Evolutionary conservation across 2,113 vertebrate species (phyloP).

Genomic region (Ameiurus melas): DNA sequence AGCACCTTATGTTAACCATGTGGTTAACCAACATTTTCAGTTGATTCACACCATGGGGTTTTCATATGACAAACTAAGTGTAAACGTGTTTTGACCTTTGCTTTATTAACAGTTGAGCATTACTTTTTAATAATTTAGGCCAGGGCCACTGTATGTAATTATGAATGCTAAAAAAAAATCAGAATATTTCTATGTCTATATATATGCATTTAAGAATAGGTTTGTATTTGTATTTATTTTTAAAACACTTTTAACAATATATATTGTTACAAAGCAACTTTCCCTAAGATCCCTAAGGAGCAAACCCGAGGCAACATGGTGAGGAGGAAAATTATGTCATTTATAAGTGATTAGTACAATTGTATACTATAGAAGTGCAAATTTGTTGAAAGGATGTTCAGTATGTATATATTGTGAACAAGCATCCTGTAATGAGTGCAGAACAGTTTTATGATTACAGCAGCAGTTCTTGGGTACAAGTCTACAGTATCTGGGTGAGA

Average conservation of each 20-base stretch:
- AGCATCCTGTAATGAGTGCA: too few relatives aligned
- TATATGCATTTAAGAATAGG: background rate
- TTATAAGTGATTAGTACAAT: background rate
- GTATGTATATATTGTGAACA: background rate
- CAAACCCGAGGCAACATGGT: background rate
- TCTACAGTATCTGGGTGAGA: background rate
- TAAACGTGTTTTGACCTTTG: constrained; percentile 37
- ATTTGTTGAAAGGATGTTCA: background rate
- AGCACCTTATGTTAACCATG: constrained; percentile 44
- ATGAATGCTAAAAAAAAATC: background rate
- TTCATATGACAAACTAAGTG: constrained; percentile 32
- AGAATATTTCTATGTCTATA: background rate
- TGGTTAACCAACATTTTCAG: constrained; percentile 40
- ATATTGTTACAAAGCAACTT: background rate
- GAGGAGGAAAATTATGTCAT: background rate
- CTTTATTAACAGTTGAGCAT: background rate
- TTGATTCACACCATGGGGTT: constrained; percentile 28
- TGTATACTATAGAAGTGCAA: background rate
- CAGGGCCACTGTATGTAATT: background rate
- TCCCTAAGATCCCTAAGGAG: background rate
- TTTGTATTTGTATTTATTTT: background rate
- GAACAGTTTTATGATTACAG: background rate
- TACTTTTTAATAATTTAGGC: constrained; percentile 18
- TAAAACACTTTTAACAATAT: background rate
- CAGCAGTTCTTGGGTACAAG: background rate